Evolutionary conservation across 2,888 invertebrate genomes (phyloP).

Genomic region (Tinea semifulvella): DNA sequence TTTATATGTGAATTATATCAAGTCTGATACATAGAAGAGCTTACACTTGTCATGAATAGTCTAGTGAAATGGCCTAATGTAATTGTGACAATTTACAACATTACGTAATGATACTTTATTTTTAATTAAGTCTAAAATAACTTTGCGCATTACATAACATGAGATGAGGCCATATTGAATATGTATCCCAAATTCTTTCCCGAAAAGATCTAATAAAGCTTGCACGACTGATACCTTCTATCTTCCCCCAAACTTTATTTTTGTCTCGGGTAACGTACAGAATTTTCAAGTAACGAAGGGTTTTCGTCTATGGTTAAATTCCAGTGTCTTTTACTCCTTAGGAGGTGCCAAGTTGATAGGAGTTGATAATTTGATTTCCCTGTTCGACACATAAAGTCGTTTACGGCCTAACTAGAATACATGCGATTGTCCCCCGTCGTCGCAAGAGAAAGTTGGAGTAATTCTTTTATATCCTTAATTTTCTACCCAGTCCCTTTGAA

Average conservation of each 20-base stretch:
- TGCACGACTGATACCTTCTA: conserved; percentile 44
- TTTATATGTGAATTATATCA: no score
- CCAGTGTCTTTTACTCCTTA: conserved; percentile 39
- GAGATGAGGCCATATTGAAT: conserved; percentile 45
- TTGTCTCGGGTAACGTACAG: conserved; percentile 46
- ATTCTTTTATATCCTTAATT: no score
- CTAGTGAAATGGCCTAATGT: no score
- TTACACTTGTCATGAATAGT: no score
- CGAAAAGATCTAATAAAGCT: conserved; percentile 59
- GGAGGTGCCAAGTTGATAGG: conserved; percentile 59
- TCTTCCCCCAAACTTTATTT: conserved; percentile 29
- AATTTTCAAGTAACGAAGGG: conserved; percentile 51
- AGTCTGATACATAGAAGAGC: no score
- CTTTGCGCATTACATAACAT: no score
- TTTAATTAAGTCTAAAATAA: no score
- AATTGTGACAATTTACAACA: no score
- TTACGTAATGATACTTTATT: no score
- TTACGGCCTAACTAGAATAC: conserved; percentile 43
- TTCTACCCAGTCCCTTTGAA: no score
- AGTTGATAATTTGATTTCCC: conserved; percentile 63
- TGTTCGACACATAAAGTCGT: conserved; percentile 62
- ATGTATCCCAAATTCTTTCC: conserved; percentile 49
- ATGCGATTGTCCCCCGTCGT: conserved; percentile 7
- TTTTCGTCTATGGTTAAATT: conserved; percentile 39
- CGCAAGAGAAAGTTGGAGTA: conserved; percentile 1